A percentile compares a stretch with the other conserved stretches of the same genome.
Evolutionary conservation across 2,888 invertebrate genomes (phyloP).

Genomic region (Chrysolina oricalcia): DNA sequence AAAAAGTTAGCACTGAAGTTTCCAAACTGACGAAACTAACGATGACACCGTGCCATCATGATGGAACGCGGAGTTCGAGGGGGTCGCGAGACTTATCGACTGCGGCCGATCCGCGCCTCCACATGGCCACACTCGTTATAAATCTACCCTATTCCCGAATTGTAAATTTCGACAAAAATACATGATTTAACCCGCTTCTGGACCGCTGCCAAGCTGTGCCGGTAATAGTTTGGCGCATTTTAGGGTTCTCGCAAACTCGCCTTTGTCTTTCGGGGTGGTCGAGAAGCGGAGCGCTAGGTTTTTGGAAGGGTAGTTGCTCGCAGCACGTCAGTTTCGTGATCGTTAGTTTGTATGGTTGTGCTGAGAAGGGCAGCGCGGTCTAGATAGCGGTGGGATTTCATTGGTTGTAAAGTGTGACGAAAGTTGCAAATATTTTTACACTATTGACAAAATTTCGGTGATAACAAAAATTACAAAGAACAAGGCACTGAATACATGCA

Average conservation of each 20-base stretch:
- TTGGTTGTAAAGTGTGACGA: no score
- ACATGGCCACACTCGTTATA: conserved; percentile 58
- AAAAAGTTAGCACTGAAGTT: conserved; percentile 13
- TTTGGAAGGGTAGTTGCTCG: neutral
- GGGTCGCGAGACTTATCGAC: conserved; percentile 59
- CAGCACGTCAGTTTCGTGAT: conserved; percentile 1
- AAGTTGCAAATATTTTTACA: no score
- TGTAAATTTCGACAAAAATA: conserved; percentile 41
- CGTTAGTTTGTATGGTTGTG: no score
- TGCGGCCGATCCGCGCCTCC: conserved; percentile 49
- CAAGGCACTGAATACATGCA: no score
- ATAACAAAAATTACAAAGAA: no score
- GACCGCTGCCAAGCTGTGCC: conserved; percentile 39
- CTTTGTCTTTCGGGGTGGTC: conserved; percentile 13
- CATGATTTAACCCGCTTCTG: conserved; percentile 41
- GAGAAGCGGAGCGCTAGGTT: neutral
- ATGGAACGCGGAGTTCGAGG: conserved; percentile 66
- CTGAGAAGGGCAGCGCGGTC: no score
- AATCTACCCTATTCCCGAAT: conserved; percentile 46
- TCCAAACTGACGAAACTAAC: conserved; percentile 49
- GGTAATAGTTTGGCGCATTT: conserved; percentile 46
- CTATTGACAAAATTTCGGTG: no score
- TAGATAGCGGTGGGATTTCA: no score
- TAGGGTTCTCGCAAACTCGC: conserved; percentile 27
- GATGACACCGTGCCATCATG: conserved; percentile 65